A percentile compares a stretch with the other conserved stretches of the same genome.
phyloP scores from a whole-genome alignment of 2,113 vertebrate species.

The Motacilla alba region DNA sequence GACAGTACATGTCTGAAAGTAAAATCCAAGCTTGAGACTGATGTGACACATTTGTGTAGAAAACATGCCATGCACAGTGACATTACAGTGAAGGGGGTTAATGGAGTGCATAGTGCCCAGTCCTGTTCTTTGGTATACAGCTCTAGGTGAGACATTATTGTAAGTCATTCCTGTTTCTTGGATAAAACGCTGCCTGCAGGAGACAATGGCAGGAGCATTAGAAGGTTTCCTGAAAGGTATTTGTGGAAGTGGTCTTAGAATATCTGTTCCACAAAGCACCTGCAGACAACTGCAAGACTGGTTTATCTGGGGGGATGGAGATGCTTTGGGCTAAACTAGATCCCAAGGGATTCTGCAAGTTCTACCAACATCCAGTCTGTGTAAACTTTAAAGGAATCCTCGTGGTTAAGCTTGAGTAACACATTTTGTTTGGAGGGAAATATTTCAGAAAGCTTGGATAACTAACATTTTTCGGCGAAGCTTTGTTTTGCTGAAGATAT shows the following conservation, averaged over 20 bases:
- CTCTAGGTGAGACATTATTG: not conserved
- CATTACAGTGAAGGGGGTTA: not conserved
- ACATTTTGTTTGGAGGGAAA: not conserved
- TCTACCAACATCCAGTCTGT: not conserved
- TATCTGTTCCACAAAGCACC: not conserved
- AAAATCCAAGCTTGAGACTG: not conserved
- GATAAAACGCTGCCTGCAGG: not conserved
- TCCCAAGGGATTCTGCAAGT: not conserved
- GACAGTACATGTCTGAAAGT: not conserved
- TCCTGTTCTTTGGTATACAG: not conserved
- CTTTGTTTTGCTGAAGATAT: not conserved
- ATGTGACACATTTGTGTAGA: rapidly evolving
- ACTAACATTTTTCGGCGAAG: not conserved
- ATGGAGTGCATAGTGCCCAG: not conserved
- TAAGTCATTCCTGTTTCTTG: not conserved
- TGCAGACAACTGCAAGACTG: not conserved
- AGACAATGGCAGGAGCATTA: not conserved
- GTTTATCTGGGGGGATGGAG: not conserved
- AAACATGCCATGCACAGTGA: not conserved
- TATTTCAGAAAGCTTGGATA: not conserved
- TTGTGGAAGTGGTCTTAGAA: not conserved
- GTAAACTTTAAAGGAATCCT: not conserved
- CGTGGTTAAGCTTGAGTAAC: not conserved
- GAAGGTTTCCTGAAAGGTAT: not conserved
- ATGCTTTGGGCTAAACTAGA: not conserved